These are phyloP conservation scores for Pocillopora meandrina DNA, from an alignment of 92 coral and sea anemone species.

Conservation along the genomic window DNA sequence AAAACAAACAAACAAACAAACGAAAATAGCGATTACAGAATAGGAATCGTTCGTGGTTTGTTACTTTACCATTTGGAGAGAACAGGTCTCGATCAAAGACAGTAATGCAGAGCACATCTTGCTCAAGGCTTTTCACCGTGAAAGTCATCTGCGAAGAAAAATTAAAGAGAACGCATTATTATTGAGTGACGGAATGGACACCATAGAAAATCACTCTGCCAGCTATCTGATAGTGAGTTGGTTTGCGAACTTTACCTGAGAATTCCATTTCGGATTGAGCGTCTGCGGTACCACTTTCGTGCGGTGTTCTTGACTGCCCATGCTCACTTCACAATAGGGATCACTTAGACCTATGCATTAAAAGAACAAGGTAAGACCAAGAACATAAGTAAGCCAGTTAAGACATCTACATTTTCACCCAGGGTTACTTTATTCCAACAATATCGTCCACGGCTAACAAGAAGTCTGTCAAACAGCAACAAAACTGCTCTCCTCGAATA, in stretches of 20 bases:
- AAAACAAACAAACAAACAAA: no score
- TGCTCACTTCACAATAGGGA: conserved; percentile 97
- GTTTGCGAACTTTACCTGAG: conserved; percentile 51
- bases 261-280: conserved; percentile 96
- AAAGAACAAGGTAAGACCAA: not conserved
- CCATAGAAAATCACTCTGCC: no score
- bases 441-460: no score
- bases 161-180: not conserved
- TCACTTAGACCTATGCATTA: conserved; percentile 80
- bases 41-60: not conserved
- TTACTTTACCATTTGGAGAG: conserved; percentile 88
- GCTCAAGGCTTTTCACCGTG: conserved; percentile 79
- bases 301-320: conserved; percentile 97
- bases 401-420: no score
- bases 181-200: not conserved
- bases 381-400: not conserved
- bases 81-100: conserved; percentile 95
- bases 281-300: conserved; percentile 94
- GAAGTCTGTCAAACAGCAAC: no score
- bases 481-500: no score
- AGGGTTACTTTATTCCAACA: no score
- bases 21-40: not conserved
- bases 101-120: conserved; percentile 94
- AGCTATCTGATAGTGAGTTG: not conserved
- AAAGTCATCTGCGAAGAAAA: conserved; percentile 68